A percentile compares a stretch with the other conserved stretches of the same genome.
Evolutionary conservation across 37 sponge, comb jelly and placozoan genomes (phyloP).

Genomic region (Petrosia ficiformis): DNA sequence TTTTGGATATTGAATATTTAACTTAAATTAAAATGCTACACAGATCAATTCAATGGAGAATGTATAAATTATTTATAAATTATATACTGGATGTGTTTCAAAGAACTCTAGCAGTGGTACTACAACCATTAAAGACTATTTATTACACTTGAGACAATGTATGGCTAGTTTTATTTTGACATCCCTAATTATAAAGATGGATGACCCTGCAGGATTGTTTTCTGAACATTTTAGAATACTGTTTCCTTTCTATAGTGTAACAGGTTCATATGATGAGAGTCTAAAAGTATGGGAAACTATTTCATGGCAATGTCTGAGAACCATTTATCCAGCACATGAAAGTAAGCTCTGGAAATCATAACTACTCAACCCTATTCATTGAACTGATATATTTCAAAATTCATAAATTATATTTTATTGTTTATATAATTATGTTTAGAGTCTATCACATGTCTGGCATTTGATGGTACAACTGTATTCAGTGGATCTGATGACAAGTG

Average conservation of each 20-base stretch:
- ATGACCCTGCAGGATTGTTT: no score
- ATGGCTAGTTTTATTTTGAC: not conserved
- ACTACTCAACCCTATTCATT: not conserved
- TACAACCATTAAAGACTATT: not conserved
- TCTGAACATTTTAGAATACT: no score
- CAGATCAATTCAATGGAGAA: no score
- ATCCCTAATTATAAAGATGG: not conserved
- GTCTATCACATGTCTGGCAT: constrained; percentile 49
- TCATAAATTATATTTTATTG: no score
- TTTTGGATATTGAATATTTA: no score
- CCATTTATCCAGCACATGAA: constrained; percentile 55
- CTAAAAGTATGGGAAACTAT: constrained; percentile 71
- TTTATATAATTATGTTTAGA: constrained; percentile 27
- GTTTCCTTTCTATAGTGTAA: constrained; percentile 61
- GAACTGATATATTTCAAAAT: no score
- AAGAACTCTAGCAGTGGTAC: no score
- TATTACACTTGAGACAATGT: constrained; percentile 1
- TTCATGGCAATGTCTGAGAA: constrained; percentile 42
- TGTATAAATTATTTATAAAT: no score
- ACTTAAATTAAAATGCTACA: no score
- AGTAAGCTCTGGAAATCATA: constrained; percentile 7
- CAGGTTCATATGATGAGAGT: constrained; percentile 76
- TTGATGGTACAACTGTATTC: constrained; percentile 17
- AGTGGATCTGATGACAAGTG: constrained; percentile 68
- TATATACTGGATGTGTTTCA: no score